A percentile compares a stretch with the other conserved stretches of the same genome.
Evolutionary conservation across 1,140 invertebrate species (phyloP).

Genomic region (Aradophagus sp.): DNA sequence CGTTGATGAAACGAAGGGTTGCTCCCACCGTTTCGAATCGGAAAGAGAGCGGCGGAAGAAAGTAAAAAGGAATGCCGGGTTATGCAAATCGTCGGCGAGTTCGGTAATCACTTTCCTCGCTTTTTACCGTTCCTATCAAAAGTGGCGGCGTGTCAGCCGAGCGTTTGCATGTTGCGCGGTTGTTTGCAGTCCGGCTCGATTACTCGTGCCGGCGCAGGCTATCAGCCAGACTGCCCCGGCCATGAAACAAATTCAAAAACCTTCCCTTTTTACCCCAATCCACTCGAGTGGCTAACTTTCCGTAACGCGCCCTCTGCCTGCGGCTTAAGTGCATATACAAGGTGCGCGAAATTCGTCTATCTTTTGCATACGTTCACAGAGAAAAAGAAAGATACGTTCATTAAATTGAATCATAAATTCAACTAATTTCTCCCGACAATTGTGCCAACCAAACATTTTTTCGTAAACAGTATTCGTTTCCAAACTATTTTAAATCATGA

Average conservation of each 20-base stretch:
- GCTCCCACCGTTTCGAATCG: too few relatives aligned
- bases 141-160: constrained; percentile 42
- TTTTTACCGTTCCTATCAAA: constrained; percentile 41
- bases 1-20: too few relatives aligned
- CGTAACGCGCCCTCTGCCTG: constrained; percentile 4
- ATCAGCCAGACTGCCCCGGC: constrained; percentile 27
- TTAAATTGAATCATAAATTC: too few relatives aligned
- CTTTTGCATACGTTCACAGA: not conserved
- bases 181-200: constrained; percentile 50
- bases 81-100: constrained; percentile 34
- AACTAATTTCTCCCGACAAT: too few relatives aligned
- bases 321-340: constrained; percentile 1
- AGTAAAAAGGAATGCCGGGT: too few relatives aligned
- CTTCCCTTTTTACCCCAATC: constrained; percentile 21
- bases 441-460: too few relatives aligned
- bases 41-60: too few relatives aligned
- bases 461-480: too few relatives aligned
- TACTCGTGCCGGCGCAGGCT: constrained; percentile 42
- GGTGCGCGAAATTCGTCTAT: constrained; percentile 2
- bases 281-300: constrained; percentile 11
- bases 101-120: constrained; percentile 43
- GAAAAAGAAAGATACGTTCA: too few relatives aligned
- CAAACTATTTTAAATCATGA: too few relatives aligned
- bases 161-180: constrained; percentile 55
- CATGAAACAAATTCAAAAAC: constrained; percentile 44